Percentiles rank a stretch among this genome's conserved stretches.
phyloP scores from a whole-genome alignment of 2,113 vertebrate genomes.

The Pristiophorus japonicus region DNA sequence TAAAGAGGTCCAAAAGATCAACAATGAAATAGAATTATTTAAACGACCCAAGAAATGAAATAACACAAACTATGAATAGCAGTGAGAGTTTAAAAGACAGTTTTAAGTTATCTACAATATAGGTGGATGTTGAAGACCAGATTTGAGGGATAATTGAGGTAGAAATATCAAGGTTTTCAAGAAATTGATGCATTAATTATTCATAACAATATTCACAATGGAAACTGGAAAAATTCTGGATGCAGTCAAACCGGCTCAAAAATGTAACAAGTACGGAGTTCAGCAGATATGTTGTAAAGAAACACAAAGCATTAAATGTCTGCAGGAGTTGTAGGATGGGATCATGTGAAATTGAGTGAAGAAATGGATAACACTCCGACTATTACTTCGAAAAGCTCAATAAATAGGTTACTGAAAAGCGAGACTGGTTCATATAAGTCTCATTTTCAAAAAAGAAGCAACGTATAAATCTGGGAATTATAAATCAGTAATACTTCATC shows the following conservation, averaged over 20 bases:
- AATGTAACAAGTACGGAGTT: neutral
- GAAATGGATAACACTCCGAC: neutral
- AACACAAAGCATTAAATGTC: neutral
- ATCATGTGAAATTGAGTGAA: neutral
- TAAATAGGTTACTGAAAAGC: neutral
- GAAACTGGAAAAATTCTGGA: neutral
- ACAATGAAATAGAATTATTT: neutral
- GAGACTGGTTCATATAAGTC: neutral
- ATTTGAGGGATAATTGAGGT: neutral
- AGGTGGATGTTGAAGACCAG: neutral
- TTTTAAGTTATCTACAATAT: neutral
- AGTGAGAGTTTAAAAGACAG: neutral
- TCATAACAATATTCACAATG: neutral
- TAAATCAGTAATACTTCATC: neutral
- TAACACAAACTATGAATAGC: neutral
- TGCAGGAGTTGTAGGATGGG: neutral
- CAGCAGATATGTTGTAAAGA: neutral
- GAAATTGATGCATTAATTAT: neutral
- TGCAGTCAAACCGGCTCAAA: neutral
- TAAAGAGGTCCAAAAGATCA: neutral
- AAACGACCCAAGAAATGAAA: neutral
- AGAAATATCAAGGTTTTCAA: neutral
- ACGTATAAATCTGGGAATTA: neutral
- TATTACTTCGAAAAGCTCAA: neutral
- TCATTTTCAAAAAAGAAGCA: neutral